These are phyloP conservation scores for Cheilosia grossa DNA, from an alignment of 2,888 invertebrate genomes.

Conservation along the genomic window DNA sequence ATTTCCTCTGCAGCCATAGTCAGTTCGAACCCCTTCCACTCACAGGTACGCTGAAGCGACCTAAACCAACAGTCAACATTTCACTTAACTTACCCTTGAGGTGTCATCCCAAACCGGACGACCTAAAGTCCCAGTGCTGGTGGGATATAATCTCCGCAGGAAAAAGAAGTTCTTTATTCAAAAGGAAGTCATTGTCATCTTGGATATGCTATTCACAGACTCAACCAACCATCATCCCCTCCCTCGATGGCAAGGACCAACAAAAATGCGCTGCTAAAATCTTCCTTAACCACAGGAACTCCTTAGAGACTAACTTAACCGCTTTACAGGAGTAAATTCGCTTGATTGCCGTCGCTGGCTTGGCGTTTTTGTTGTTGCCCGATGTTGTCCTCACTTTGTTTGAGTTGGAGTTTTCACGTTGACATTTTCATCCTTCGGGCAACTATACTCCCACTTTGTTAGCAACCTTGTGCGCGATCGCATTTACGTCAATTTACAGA, in stretches of 20 bases:
- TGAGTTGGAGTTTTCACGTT: slow-evolving; percentile 43
- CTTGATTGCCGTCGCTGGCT: slow-evolving; percentile 32
- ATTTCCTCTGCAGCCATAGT: slow-evolving; percentile 45
- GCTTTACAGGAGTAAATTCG: slow-evolving; percentile 48
- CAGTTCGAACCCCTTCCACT: slow-evolving; percentile 10
- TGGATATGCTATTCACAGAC: slow-evolving; percentile 51
- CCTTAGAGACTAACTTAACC: slow-evolving; percentile 58
- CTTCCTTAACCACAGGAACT: slow-evolving; percentile 45
- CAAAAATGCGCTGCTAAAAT: slow-evolving; percentile 7
- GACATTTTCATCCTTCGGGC: slow-evolving; percentile 15
- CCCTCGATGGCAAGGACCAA: neutral
- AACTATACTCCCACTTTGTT: neutral
- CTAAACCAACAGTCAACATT: slow-evolving; percentile 74
- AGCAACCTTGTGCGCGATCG: slow-evolving; percentile 33
- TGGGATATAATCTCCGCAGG: slow-evolving; percentile 68
- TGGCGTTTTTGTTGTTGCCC: slow-evolving; percentile 18
- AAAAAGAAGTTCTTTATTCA: slow-evolving; percentile 68
- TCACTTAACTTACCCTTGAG: slow-evolving; percentile 73
- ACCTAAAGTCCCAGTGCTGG: slow-evolving; percentile 39
- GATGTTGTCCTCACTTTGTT: slow-evolving; percentile 29
- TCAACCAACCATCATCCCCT: slow-evolving; percentile 27
- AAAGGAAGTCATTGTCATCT: slow-evolving; percentile 70
- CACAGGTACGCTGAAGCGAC: slow-evolving; percentile 44
- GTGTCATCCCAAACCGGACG: slow-evolving; percentile 66
- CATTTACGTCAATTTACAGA: slow-evolving; percentile 69